phyloP scores from a whole-genome alignment of 2,113 vertebrate species.

The Terrapene triunguis region DNA sequence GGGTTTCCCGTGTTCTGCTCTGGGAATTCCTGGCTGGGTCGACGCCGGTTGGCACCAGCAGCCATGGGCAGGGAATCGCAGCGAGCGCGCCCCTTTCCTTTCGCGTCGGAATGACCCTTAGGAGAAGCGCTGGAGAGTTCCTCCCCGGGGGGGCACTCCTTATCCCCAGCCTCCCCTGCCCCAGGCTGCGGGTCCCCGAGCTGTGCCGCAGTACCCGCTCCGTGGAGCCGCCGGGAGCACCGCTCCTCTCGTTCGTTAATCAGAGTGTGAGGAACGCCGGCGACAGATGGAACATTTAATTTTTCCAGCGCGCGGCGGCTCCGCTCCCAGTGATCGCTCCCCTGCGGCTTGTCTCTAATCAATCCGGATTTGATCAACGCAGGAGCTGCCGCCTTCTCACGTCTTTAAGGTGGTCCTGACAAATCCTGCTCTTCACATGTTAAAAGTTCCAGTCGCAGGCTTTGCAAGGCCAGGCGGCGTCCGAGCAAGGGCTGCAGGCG shows the following conservation, averaged over 20 bases:
- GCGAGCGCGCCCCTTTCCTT: too few relatives aligned
- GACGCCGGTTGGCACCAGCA: too few relatives aligned
- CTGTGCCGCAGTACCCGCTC: neutral
- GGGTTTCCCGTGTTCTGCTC: neutral
- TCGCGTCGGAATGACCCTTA: too few relatives aligned
- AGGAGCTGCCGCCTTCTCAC: rapidly evolving
- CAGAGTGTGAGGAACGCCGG: rapidly evolving
- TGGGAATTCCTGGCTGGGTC: neutral
- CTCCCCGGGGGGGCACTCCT: neutral
- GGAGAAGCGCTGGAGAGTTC: too few relatives aligned
- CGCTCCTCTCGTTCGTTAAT: neutral
- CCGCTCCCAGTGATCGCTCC: neutral
- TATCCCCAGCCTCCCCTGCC: neutral
- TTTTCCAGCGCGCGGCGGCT: rapidly evolving
- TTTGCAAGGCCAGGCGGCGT: neutral
- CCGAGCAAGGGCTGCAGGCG: neutral
- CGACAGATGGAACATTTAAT: neutral
- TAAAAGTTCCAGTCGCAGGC: neutral
- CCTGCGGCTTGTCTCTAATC: neutral
- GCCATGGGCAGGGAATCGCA: too few relatives aligned
- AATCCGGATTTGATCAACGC: neutral
- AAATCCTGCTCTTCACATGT: neutral
- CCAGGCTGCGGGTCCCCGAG: neutral
- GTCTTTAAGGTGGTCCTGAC: neutral
- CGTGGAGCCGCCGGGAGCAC: rapidly evolving